Evolutionary conservation across 2,888 invertebrate genomes (phyloP).

Genomic region (Hirtodrosophila histrioides): DNA sequence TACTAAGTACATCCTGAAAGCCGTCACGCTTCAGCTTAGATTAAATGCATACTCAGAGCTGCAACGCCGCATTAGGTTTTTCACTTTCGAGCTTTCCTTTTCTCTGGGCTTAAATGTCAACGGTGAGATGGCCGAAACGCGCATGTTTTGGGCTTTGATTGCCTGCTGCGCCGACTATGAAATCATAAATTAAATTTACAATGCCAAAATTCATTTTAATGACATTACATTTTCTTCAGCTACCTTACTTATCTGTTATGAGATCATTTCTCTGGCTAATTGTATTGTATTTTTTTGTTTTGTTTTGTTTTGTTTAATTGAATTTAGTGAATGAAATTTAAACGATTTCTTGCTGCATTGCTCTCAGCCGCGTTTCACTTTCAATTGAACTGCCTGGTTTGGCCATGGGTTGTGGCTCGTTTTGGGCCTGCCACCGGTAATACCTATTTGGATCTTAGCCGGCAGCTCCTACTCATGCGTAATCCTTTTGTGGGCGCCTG

Average conservation of each 20-base stretch:
- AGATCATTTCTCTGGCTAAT: conserved; percentile 46
- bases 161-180: conserved; percentile 25
- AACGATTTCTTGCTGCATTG: conserved; percentile 44
- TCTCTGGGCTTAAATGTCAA: conserved; percentile 22
- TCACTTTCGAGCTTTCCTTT: conserved; percentile 36
- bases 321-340: conserved; percentile 56
- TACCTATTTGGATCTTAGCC: conserved; percentile 23
- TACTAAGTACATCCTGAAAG: no score
- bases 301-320: conserved; percentile 27
- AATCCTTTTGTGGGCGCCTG: conserved; percentile 56
- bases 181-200: conserved; percentile 39
- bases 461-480: conserved; percentile 52
- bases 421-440: conserved; percentile 1
- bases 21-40: conserved; percentile 20
- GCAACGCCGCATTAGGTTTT: conserved; percentile 46
- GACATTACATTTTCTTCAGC: conserved; percentile 55
- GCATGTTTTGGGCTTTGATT: conserved; percentile 23
- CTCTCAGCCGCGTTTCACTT: conserved; percentile 56
- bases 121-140: conserved; percentile 20
- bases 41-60: conserved; percentile 19
- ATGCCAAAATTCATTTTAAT: conserved; percentile 40
- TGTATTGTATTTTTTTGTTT: no score
- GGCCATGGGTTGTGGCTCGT: conserved; percentile 29
- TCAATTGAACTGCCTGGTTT: conserved; percentile 47
- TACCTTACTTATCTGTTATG: conserved; percentile 51